Evolutionary conservation across 2,797 vertebrate species (phyloP).

Genomic region (Helarctos malayanus): DNA sequence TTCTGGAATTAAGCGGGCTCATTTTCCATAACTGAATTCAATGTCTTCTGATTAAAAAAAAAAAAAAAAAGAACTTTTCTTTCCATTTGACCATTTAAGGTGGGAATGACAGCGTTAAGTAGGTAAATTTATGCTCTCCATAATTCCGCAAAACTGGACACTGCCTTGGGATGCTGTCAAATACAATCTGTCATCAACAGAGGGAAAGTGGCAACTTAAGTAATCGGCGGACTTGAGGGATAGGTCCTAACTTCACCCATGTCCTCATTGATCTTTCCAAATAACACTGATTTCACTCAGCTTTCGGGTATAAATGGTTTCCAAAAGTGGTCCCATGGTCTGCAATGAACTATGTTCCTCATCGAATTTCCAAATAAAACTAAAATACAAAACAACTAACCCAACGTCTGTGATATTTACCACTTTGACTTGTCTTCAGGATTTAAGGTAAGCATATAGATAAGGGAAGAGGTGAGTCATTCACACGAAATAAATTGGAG

Average conservation of each 20-base stretch:
- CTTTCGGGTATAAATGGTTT: background rate
- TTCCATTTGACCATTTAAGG: slow-evolving; percentile 50
- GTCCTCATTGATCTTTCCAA: background rate
- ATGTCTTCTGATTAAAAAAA: slow-evolving; percentile 34
- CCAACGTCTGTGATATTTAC: background rate
- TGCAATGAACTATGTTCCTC: background rate
- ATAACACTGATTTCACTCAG: background rate
- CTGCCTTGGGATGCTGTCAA: slow-evolving; percentile 35
- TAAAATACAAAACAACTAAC: background rate
- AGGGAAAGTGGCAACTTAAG: background rate
- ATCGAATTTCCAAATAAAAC: background rate
- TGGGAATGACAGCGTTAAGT: slow-evolving; percentile 3
- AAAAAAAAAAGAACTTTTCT: background rate
- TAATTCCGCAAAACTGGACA: background rate
- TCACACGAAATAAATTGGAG: background rate
- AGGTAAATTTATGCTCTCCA: background rate
- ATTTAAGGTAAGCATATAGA: background rate
- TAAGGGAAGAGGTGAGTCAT: background rate
- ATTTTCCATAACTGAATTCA: background rate
- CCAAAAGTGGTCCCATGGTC: background rate
- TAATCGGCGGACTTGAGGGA: background rate
- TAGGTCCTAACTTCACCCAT: background rate
- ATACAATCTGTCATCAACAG: background rate
- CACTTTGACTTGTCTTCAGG: background rate
- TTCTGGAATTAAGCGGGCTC: background rate